phyloP scores from a whole-genome alignment of 2,888 invertebrate species.

The Sminthurinus aureus region DNA sequence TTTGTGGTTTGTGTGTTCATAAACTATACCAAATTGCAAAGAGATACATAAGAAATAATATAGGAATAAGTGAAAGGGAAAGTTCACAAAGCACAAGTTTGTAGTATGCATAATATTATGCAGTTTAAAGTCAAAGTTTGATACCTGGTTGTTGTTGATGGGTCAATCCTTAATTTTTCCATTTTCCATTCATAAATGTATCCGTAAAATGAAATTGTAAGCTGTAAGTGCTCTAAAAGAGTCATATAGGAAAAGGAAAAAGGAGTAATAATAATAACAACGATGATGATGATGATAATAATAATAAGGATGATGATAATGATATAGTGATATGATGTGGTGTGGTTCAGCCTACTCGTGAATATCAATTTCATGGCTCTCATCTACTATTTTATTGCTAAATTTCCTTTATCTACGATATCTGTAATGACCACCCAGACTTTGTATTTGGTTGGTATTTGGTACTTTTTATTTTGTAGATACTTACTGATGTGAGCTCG shows the following conservation, averaged over 20 bases:
- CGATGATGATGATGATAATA: not conserved
- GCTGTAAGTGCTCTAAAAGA: not conserved
- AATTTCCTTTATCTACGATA: constrained; percentile 39
- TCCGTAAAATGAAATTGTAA: not conserved
- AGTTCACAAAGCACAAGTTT: too few species aligned
- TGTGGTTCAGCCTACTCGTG: constrained; percentile 43
- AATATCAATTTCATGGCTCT: constrained; percentile 56
- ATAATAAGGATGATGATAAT: constrained; percentile 25
- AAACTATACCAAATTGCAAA: too few species aligned
- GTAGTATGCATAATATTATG: too few species aligned
- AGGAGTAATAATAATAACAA: constrained; percentile 4
- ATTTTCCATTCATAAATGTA: not conserved
- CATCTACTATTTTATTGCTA: constrained; percentile 52
- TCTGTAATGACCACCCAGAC: constrained; percentile 39
- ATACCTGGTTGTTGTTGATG: not conserved
- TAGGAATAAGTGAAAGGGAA: too few species aligned
- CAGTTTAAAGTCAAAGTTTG: too few species aligned
- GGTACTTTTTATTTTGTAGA: too few species aligned
- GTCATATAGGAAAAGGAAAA: constrained; percentile 7
- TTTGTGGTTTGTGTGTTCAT: too few species aligned
- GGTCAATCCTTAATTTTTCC: not conserved
- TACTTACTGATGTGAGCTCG: not conserved
- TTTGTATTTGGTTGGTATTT: not conserved
- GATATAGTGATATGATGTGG: constrained; percentile 2
- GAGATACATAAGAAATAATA: too few species aligned